Evolutionary conservation across 2,888 invertebrate species (phyloP).

Genomic region (Drosophila kambysellisi): DNA sequence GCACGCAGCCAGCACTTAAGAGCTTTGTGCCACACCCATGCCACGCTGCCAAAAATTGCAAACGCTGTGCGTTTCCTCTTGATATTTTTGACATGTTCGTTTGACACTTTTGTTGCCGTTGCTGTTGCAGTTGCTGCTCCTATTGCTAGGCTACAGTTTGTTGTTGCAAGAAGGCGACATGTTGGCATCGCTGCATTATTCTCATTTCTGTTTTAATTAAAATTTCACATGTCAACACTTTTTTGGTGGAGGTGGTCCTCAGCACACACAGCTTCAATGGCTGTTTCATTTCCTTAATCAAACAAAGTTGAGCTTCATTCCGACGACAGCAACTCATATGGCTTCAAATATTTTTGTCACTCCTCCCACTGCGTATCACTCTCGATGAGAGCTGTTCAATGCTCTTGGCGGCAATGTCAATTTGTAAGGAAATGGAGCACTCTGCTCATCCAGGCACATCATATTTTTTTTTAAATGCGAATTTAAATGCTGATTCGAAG

Average conservation of each 20-base stretch:
- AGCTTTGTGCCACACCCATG: slow-evolving; percentile 61
- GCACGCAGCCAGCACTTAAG: slow-evolving; percentile 71
- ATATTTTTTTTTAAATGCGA: background rate
- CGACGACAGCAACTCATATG: background rate
- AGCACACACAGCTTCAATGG: slow-evolving; percentile 23
- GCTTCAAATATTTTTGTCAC: slow-evolving; percentile 30
- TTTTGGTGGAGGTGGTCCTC: slow-evolving; percentile 46
- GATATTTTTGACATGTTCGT: slow-evolving; percentile 76
- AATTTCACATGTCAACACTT: slow-evolving; percentile 78
- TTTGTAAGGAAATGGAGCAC: slow-evolving; percentile 40
- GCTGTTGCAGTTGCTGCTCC: slow-evolving; percentile 18
- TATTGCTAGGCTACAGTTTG: slow-evolving; percentile 33
- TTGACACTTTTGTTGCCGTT: slow-evolving; percentile 59
- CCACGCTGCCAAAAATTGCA: slow-evolving; percentile 43
- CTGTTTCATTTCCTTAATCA: slow-evolving; percentile 61
- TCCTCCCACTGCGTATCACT: slow-evolving; percentile 17
- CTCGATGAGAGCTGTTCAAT: slow-evolving; percentile 32
- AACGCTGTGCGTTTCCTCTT: slow-evolving; percentile 55
- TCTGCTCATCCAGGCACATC: slow-evolving; percentile 23
- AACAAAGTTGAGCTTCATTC: slow-evolving; percentile 12
- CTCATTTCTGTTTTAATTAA: slow-evolving; percentile 76
- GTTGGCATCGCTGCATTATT: slow-evolving; percentile 42
- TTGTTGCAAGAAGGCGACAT: slow-evolving; percentile 13
- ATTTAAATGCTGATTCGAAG: background rate
- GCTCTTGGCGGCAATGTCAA: slow-evolving; percentile 50